phyloP scores from a whole-genome alignment of 2,113 vertebrate species.

The Sula dactylatra region DNA sequence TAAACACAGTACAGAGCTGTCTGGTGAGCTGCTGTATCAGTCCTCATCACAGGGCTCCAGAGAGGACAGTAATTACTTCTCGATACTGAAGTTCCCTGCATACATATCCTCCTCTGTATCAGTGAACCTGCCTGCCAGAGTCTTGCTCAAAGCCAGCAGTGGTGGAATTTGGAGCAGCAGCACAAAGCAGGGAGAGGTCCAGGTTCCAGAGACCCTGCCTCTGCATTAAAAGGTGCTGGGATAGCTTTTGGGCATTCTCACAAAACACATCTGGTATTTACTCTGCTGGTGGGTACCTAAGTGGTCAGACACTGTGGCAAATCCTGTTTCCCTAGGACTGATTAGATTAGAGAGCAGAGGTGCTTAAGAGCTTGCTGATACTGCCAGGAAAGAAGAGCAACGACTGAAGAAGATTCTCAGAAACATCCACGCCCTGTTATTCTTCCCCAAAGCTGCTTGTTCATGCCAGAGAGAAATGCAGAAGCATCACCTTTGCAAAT shows the following conservation, averaged over 20 bases:
- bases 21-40: neutral
- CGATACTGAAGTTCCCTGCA: rapidly evolving
- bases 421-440: neutral
- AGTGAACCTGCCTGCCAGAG: neutral
- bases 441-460: neutral
- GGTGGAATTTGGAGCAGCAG: neutral
- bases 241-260: neutral
- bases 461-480: neutral
- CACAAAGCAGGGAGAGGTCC: neutral
- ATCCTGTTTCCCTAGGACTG: neutral
- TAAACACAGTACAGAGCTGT: neutral
- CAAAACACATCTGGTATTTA: neutral
- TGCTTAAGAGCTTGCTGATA: neutral
- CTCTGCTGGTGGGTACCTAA: neutral
- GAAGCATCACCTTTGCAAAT: neutral
- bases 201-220: neutral
- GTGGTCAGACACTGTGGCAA: neutral
- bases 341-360: constrained; percentile 34
- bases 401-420: neutral
- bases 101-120: neutral
- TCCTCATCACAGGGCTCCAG: neutral
- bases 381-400: constrained; percentile 14
- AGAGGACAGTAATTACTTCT: neutral
- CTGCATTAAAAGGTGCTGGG: neutral
- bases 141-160: neutral